Evolutionary conservation across 2,888 invertebrate species (phyloP), one percentile per base, ranked within the genome.

Genomic region (Xanthia icteritia): DNA sequence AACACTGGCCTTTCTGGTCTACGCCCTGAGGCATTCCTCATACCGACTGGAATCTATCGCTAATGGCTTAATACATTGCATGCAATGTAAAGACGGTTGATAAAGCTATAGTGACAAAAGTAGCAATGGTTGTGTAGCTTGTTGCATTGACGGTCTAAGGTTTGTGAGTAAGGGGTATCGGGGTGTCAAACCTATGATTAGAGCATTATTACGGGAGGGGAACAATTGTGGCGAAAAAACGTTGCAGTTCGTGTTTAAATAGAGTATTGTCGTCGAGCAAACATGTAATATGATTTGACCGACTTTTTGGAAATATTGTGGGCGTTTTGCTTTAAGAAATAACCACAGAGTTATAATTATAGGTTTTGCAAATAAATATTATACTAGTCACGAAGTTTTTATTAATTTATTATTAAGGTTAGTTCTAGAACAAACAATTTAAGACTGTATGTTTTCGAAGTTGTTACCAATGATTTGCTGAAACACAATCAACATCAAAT

Each of bases 111-210:
- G n/a, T 6, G 36, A 15, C 3, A 67, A 11, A 86, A 72, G 13
- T 60, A 70, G 90, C 90, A 90, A 91, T 94, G 92, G 81, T 90
- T 73, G 15, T n/a, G 48, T 65, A 64, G 48, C n/a, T 45, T 72
- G 31, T 36, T 48, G 1, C 61, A 51, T 81, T n/a, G 2, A 51
- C 79, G n/a, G 61, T 64, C 0, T n/a, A 45, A 13, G 51, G 69
- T 85, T 64, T 23, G 77, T 58, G 73, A 76, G 80, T 86, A 84
- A 77, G 85, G 86, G 84, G 88, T 84, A 85, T 87, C 86, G 87
- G 94, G 94, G 95, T 94, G 94, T 92, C 94, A 95, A 95, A 95
- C 95, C 95, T 95, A 95, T 96, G 94, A 95, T 96, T 96, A 96
- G 92, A 92, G 92, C 90, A 92, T 94, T 94, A 95, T 94, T 94